A percentile compares a stretch with the other conserved stretches of the same genome.
These are phyloP conservation scores for Seriola aureovittata DNA, from an alignment of 2,113 vertebrate genomes.

Conservation along the genomic window DNA sequence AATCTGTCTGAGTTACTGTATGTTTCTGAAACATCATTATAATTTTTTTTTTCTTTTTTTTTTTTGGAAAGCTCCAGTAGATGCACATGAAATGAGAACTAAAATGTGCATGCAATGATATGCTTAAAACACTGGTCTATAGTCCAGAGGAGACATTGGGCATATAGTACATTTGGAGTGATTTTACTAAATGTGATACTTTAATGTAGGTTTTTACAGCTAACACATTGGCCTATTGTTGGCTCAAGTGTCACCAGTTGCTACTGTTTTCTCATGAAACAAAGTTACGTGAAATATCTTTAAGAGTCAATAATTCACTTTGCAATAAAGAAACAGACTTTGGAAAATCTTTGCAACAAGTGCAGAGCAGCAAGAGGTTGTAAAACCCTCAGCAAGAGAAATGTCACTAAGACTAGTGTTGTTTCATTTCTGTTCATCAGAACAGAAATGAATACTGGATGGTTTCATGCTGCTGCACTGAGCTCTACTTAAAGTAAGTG, in stretches of 20 bases:
- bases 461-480: background rate
- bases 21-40: background rate
- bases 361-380: constrained; percentile 3
- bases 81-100: background rate
- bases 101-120: background rate
- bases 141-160: background rate
- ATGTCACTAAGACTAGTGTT: background rate
- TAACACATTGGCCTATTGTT: too few relatives aligned
- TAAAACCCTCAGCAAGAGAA: constrained; percentile 13
- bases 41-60: background rate
- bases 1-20: background rate
- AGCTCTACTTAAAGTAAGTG: background rate
- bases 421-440: constrained; percentile 39
- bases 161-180: background rate
- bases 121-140: background rate
- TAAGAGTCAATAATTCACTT: background rate
- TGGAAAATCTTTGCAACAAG: background rate
- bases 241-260: background rate
- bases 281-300: background rate
- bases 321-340: constrained; percentile 6
- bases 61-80: background rate
- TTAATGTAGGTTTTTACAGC: background rate
- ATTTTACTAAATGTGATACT: constrained; percentile 1
- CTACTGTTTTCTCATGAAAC: background rate
- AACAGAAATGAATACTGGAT: background rate